A percentile compares a stretch with the other conserved stretches of the same genome.
phyloP scores from a whole-genome alignment of 1,140 invertebrate species.

The Drosophila oshimai region DNA sequence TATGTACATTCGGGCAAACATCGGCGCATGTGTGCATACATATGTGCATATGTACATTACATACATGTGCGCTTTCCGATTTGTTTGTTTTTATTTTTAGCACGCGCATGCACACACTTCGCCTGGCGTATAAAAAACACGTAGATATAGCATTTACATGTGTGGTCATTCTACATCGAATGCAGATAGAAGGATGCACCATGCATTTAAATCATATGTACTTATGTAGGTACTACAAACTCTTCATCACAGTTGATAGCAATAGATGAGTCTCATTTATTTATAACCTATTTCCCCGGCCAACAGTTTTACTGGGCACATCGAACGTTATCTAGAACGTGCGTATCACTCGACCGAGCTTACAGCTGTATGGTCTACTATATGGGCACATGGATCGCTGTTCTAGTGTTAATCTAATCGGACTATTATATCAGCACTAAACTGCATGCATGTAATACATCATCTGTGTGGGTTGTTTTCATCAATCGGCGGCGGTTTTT shows the following conservation, averaged over 20 bases:
- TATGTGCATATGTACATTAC: constrained; percentile 1
- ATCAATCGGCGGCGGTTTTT: constrained; percentile 3
- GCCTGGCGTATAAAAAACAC: constrained; percentile 10
- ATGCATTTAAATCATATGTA: background rate
- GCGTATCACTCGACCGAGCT: constrained; percentile 34
- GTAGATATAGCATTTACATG: background rate
- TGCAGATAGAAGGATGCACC: constrained; percentile 14
- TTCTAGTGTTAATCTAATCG: constrained; percentile 30
- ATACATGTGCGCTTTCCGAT: constrained; percentile 32
- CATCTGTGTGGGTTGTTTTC: constrained; percentile 28
- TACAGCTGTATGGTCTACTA: constrained; percentile 12
- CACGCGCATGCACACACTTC: constrained; percentile 34
- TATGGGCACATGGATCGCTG: background rate
- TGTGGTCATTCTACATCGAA: constrained; percentile 12
- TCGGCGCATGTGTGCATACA: constrained; percentile 4
- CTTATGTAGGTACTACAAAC: background rate
- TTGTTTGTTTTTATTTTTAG: constrained; percentile 49
- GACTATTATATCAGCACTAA: constrained; percentile 40
- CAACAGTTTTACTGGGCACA: background rate
- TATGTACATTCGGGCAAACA: constrained; percentile 29
- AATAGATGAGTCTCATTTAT: constrained; percentile 16
- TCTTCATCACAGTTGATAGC: background rate
- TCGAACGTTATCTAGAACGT: constrained; percentile 33
- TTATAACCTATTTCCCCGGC: constrained; percentile 6
- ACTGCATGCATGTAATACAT: constrained; percentile 36